These are phyloP conservation scores for Coenonympha arcania DNA, from an alignment of 2,888 invertebrate genomes.

Conservation along the genomic window DNA sequence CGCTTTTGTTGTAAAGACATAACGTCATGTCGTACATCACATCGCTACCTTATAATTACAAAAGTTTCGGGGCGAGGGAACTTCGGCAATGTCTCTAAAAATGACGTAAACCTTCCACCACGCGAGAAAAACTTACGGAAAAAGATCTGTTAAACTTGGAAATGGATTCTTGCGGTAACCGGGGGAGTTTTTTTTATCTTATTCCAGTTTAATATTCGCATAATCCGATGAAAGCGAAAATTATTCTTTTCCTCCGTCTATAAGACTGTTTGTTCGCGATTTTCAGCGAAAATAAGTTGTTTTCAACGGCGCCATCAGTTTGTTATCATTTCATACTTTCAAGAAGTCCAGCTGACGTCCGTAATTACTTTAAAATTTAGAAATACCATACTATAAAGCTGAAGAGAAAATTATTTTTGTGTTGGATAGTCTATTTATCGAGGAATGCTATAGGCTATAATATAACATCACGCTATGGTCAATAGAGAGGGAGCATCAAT, in stretches of 20 bases:
- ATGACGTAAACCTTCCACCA: slow-evolving; percentile 41
- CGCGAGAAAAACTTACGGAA: slow-evolving; percentile 47
- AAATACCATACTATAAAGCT: no score
- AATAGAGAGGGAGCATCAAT: no score
- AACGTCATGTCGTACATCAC: neutral
- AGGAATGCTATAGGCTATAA: no score
- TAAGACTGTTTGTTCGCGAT: neutral
- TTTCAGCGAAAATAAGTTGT: no score
- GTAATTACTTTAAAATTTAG: no score
- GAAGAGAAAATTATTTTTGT: no score
- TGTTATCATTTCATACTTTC: no score
- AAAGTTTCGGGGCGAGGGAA: slow-evolving; percentile 17
- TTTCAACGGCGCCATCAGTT: no score
- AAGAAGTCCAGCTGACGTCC: no score
- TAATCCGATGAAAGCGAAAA: neutral
- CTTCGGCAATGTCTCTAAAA: slow-evolving; percentile 41
- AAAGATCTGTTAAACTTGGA: slow-evolving; percentile 64
- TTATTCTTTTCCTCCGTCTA: neutral
- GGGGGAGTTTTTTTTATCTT: slow-evolving; percentile 56
- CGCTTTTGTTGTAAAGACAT: neutral
- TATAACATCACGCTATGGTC: no score
- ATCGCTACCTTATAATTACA: slow-evolving; percentile 18
- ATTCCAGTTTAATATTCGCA: slow-evolving; percentile 41
- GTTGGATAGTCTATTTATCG: no score
- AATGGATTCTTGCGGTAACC: slow-evolving; percentile 66